Conservation (phyloP, 2,113 vertebrate species). For the human (Homo sapiens) region GRCh38 chr22:24758501-24759000, state of each 20-base stretch:
- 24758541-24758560: not conserved
- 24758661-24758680: not conserved
- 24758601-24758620: not conserved
- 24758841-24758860: not conserved
- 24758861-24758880: not conserved
- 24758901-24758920: too few relatives aligned
- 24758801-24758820: not conserved
- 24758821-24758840: not conserved
- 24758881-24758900: not conserved
- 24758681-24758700: not conserved
- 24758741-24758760: not conserved
- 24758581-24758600: not conserved
- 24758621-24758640: not conserved
- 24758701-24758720: not conserved
- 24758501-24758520: not conserved
- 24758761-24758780: not conserved
- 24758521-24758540: not conserved
- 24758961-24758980: too few relatives aligned
- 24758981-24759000: too few relatives aligned
- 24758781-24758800: not conserved
- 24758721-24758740: not conserved
- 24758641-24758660: too few relatives aligned
- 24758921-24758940: too few relatives aligned
- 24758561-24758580: not conserved
- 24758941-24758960: too few relatives aligned